phyloP scores from a whole-genome alignment of 2,888 invertebrate species.

The Drosophila parthenogenetica region DNA sequence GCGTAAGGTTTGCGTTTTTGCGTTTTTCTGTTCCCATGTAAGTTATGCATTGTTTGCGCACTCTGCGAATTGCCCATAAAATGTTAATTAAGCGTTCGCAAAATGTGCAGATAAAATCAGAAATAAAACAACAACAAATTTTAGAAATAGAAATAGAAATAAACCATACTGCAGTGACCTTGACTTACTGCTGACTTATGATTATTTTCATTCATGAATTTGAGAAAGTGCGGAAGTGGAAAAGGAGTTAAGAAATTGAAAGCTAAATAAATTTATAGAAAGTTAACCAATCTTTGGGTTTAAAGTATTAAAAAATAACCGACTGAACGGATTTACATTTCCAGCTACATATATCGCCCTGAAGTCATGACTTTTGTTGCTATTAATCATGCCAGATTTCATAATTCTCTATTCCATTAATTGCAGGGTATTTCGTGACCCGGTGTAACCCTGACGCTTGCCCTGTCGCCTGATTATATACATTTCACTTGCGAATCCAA shows the following conservation, averaged over 20 bases:
- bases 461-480: constrained; percentile 32
- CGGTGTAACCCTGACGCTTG: not conserved
- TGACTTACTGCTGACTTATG: constrained; percentile 25
- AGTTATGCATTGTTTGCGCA: constrained; percentile 28
- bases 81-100: constrained; percentile 62
- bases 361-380: not conserved
- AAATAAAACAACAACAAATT: not conserved
- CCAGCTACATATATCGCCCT: no score
- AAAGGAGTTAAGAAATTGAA: no score
- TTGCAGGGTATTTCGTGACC: constrained; percentile 4
- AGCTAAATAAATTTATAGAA: no score
- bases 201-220: constrained; percentile 13
- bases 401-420: not conserved
- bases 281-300: no score
- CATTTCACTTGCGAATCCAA: constrained; percentile 23
- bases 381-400: not conserved
- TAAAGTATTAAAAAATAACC: no score
- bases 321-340: no score
- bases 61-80: constrained; percentile 48
- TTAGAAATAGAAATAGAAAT: constrained; percentile 18
- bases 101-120: constrained; percentile 8
- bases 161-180: constrained; percentile 49
- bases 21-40: constrained; percentile 18
- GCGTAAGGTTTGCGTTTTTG: constrained; percentile 39
- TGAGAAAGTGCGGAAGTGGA: not conserved